Evolutionary conservation across 2,888 invertebrate genomes (phyloP).

Genomic region (Monopis laevigella): DNA sequence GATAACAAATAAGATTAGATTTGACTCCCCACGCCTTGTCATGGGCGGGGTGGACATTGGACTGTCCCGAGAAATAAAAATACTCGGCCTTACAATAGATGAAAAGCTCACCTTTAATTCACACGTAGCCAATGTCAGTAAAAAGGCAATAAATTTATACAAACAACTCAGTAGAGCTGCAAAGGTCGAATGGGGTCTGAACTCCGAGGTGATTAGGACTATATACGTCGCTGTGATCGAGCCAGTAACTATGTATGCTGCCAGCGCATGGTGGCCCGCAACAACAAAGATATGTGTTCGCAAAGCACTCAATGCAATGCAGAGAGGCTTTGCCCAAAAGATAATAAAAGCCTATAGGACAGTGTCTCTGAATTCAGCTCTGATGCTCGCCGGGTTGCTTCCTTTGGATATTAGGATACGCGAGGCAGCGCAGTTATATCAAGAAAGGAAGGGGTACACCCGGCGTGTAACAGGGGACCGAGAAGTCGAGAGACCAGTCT

Average conservation of each 20-base stretch:
- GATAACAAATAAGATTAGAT: slow-evolving; percentile 12
- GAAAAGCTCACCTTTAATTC: slow-evolving; percentile 7
- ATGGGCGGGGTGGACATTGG: slow-evolving; percentile 10
- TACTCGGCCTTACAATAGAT: slow-evolving; percentile 16
- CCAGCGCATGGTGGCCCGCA: slow-evolving; percentile 9
- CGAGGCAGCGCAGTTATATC: too few species aligned
- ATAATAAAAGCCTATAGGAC: too few species aligned
- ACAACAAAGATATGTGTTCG: too few species aligned
- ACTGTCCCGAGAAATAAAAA: slow-evolving; percentile 8
- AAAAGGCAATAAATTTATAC: slow-evolving; percentile 8
- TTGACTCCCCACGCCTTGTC: slow-evolving; percentile 5
- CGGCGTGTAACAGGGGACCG: too few species aligned
- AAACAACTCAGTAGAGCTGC: slow-evolving; percentile 8
- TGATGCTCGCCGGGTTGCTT: too few species aligned
- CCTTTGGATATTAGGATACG: too few species aligned
- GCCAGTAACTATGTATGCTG: slow-evolving; percentile 10
- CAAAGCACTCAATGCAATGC: too few species aligned
- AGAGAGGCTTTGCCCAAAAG: too few species aligned
- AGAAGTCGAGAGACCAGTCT: too few species aligned
- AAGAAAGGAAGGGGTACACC: too few species aligned
- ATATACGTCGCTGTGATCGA: slow-evolving; percentile 9
- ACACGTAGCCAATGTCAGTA: slow-evolving; percentile 8
- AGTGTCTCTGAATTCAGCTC: too few species aligned
- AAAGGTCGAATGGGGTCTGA: too few species aligned
- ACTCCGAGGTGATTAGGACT: slow-evolving; percentile 4